phyloP scores from a whole-genome alignment of 2,113 vertebrate genomes.

The Emydocephalus ijimae region DNA sequence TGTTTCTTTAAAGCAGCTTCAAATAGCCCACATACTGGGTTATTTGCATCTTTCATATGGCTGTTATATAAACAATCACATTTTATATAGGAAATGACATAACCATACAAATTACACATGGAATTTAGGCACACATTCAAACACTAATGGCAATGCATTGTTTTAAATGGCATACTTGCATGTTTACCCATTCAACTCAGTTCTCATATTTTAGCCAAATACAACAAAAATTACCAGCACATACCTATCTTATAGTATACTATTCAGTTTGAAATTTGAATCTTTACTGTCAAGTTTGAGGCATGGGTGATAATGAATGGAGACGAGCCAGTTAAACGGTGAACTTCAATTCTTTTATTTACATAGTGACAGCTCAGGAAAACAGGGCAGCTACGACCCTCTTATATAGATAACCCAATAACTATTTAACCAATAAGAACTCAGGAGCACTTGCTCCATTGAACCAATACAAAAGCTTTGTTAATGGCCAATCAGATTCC shows the following conservation, averaged over 20 bases:
- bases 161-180: slow-evolving; percentile 77
- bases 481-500: too few species aligned
- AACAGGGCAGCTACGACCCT: too few species aligned
- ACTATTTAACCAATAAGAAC: too few species aligned
- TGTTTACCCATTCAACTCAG: slow-evolving; percentile 75
- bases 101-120: slow-evolving; percentile 72
- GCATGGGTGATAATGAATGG: too few species aligned
- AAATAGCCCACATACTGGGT: slow-evolving; percentile 67
- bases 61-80: slow-evolving; percentile 71
- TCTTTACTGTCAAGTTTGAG: too few species aligned
- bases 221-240: slow-evolving; percentile 79
- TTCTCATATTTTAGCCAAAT: slow-evolving; percentile 73
- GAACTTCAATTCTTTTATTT: too few species aligned
- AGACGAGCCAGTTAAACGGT: too few species aligned
- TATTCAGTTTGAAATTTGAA: slow-evolving; percentile 75
- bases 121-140: slow-evolving; percentile 72
- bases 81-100: slow-evolving; percentile 87
- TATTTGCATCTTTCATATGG: slow-evolving; percentile 66
- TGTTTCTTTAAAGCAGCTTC: slow-evolving; percentile 67
- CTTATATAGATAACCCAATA: too few species aligned
- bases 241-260: slow-evolving; percentile 72
- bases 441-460: too few species aligned
- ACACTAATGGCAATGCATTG: slow-evolving; percentile 78
- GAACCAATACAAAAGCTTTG: too few species aligned
- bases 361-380: too few species aligned